Conservation (phyloP, 2,888 invertebrate species). For the Onchidella celtica region DNA sequence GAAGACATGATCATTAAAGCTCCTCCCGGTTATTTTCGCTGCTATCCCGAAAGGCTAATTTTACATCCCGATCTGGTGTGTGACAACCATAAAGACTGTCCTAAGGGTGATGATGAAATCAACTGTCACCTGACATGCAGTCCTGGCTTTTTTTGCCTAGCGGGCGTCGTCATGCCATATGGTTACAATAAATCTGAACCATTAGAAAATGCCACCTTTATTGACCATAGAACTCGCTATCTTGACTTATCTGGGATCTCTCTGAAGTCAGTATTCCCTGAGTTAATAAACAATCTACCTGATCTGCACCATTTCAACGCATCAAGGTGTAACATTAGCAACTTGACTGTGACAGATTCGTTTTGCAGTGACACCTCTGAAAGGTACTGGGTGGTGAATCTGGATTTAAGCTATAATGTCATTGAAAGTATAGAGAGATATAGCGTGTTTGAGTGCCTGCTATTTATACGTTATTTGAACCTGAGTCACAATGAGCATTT, state of each 20-base stretch:
- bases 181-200: neutral
- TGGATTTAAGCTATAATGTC: slow-evolving; percentile 9
- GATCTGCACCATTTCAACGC: neutral
- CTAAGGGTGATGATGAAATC: slow-evolving; percentile 19
- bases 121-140: slow-evolving; percentile 12
- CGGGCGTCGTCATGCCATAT: neutral
- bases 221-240: slow-evolving; percentile 17
- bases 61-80: slow-evolving; percentile 30
- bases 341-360: neutral
- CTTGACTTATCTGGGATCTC: slow-evolving; percentile 1
- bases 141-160: neutral
- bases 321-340: slow-evolving; percentile 10
- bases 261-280: neutral
- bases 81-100: slow-evolving; percentile 22
- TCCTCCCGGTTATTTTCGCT: neutral
- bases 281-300: neutral
- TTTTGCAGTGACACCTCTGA: no score
- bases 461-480: neutral
- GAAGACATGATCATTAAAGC: no score
- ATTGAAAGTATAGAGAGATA: neutral
- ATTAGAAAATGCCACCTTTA: neutral
- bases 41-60: neutral
- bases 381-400: neutral
- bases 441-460: neutral
- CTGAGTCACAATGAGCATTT: neutral